phyloP scores from a whole-genome alignment of 1,140 invertebrate genomes.

The Pachypsylla venusta region DNA sequence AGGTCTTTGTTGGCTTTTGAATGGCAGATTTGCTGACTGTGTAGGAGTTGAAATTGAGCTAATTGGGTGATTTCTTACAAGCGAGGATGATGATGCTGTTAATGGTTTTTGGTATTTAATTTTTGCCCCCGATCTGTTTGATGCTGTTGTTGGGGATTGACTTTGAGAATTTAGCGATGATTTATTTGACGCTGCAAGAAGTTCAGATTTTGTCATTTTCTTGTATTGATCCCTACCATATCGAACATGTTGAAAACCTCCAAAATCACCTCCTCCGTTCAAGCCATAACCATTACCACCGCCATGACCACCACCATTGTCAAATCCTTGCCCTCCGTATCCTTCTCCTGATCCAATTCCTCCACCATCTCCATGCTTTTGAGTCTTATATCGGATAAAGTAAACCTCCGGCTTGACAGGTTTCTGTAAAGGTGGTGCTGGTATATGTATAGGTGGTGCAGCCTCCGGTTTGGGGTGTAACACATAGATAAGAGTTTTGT shows the following conservation, averaged over 20 bases:
- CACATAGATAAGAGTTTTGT: slow-evolving; percentile 76
- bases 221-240: slow-evolving; percentile 13
- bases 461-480: slow-evolving; percentile 73
- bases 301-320: neutral
- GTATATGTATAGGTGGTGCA: slow-evolving; percentile 58
- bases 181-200: neutral
- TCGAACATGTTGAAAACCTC: slow-evolving; percentile 15
- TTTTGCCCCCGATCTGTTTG: neutral
- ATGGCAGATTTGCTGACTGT: neutral
- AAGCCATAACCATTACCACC: neutral
- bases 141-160: too few relatives aligned
- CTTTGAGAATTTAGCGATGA: too few relatives aligned
- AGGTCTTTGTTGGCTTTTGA: neutral
- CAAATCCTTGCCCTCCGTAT: neutral
- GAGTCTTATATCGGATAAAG: slow-evolving; percentile 71
- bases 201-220: slow-evolving; percentile 1
- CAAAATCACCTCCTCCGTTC: neutral
- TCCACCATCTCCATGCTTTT: slow-evolving; percentile 26
- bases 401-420: slow-evolving; percentile 72
- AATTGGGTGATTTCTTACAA: neutral
- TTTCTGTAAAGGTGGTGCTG: slow-evolving; percentile 56
- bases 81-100: neutral
- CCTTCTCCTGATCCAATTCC: slow-evolving; percentile 12
- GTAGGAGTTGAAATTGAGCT: neutral
- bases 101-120: neutral